These are phyloP conservation scores for Colaptes auratus DNA, from an alignment of 2,113 vertebrate genomes.

Conservation along the genomic window DNA sequence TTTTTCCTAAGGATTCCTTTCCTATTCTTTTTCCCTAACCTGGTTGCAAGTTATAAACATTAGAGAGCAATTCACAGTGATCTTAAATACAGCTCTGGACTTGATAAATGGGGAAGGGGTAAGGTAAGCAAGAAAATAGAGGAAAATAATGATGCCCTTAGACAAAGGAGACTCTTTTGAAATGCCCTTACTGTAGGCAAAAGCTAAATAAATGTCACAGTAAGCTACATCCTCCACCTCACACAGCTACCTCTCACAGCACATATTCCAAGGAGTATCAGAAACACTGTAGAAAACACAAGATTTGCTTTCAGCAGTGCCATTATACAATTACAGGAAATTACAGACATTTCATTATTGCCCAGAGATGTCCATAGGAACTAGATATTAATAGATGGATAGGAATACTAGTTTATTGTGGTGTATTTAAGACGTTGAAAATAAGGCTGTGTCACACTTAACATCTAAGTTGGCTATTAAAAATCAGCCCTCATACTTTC, in stretches of 20 bases:
- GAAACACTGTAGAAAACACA: not conserved
- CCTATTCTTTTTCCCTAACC: not conserved
- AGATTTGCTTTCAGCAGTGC: conserved; percentile 12
- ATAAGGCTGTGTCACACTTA: not conserved
- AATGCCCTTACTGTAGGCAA: not conserved
- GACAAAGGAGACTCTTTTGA: not conserved
- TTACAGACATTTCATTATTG: not conserved
- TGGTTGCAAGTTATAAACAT: not conserved
- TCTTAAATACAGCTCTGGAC: not conserved
- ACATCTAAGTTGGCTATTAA: not conserved
- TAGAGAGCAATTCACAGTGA: not conserved
- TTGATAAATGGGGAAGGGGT: not conserved
- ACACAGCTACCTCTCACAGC: not conserved
- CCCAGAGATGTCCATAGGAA: not conserved
- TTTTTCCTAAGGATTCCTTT: not conserved
- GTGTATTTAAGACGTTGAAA: not conserved
- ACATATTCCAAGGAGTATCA: not conserved
- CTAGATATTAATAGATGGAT: not conserved
- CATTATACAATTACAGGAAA: not conserved
- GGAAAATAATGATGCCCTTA: not conserved
- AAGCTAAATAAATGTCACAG: not conserved
- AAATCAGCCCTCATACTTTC: not conserved
- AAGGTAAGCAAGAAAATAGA: not conserved
- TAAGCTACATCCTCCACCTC: not conserved
- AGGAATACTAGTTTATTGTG: not conserved